Base-by-base conservation (phyloP, 2,888 invertebrate species). In the Patella depressa region DNA sequence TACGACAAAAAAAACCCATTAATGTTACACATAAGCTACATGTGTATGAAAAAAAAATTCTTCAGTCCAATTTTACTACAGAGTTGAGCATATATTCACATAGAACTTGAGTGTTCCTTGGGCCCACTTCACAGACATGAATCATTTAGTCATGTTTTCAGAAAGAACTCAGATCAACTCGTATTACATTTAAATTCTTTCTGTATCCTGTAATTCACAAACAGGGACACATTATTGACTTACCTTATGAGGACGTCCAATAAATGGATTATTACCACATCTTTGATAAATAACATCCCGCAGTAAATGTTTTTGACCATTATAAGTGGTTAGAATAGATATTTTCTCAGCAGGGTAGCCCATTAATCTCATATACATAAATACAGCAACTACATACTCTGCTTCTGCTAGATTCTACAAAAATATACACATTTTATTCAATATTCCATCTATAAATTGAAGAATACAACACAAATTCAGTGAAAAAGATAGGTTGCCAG, bases 261-360 rank as follows among this genome's bases (percentile, higher is more conserved):
- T 97, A 75, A 99, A 93, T 0, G 98, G 97, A 93, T 99, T 99
- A 80, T 95, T 95, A 0, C 96, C 96, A 92, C 99, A 99, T 75
- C 99, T 94, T 85, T 93, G 91, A 17, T 96, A 96, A 78, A 99
- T 95, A 9, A 99, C 98, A 92, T 99, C 99, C 2, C 98, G 93
- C 71, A 99, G 96, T 75, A 99, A 94, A 92, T 98, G 98, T 90
- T 99, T 99, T 92, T 99, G 99, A 0, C 99, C 99, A 91, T 99
- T 99, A 92, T 99, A 99, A 0, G 99, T 99, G 1, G 99, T 99
- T 72, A 99, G 93, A 86, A 99, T 98, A 53, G 99, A 98, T 85
- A 99, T 97, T 92, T 97, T 97, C 80, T 96, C 96, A 0, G 98
- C 96, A 0, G 99, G 97, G 94, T 99, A 99, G 0, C 99, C 99